Conservation (phyloP, 1,140 invertebrate species). For the Agrypnia vestita region DNA sequence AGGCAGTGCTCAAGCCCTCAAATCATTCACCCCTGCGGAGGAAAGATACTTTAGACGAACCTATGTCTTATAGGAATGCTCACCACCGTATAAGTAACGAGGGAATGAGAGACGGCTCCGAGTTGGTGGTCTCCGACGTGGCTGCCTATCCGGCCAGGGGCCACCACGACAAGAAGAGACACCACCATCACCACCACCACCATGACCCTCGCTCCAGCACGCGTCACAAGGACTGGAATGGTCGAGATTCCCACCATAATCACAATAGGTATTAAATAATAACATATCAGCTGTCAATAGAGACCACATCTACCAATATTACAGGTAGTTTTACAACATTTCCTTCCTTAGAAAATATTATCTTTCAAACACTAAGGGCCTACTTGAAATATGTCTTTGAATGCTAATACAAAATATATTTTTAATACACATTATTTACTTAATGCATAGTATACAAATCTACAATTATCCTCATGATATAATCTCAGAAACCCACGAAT, state of each 20-base stretch:
- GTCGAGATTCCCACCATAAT: slow-evolving; percentile 65
- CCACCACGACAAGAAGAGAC: slow-evolving; percentile 81
- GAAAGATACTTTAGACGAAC: slow-evolving; percentile 79
- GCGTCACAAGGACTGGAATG: slow-evolving; percentile 65
- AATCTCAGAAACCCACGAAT: neutral
- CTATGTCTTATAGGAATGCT: slow-evolving; percentile 60
- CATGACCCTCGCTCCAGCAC: slow-evolving; percentile 68
- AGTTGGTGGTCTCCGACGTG: slow-evolving; percentile 86
- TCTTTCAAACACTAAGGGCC: neutral
- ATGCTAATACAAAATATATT: neutral
- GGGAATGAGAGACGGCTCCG: slow-evolving; percentile 85
- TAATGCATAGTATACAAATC: neutral
- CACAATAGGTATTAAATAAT: slow-evolving; percentile 67
- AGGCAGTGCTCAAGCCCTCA: slow-evolving; percentile 69
- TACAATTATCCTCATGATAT: neutral
- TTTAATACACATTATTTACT: neutral
- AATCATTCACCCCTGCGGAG: slow-evolving; percentile 76
- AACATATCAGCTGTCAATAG: neutral
- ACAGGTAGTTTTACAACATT: neutral
- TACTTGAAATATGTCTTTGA: neutral
- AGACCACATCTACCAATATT: neutral
- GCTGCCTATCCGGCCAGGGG: slow-evolving; percentile 69
- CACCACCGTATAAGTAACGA: slow-evolving; percentile 66
- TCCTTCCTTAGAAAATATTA: neutral
- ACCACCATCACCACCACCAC: slow-evolving; percentile 90